Conservation (phyloP, 2,888 invertebrate species). For the Xylota sylvarum region DNA sequence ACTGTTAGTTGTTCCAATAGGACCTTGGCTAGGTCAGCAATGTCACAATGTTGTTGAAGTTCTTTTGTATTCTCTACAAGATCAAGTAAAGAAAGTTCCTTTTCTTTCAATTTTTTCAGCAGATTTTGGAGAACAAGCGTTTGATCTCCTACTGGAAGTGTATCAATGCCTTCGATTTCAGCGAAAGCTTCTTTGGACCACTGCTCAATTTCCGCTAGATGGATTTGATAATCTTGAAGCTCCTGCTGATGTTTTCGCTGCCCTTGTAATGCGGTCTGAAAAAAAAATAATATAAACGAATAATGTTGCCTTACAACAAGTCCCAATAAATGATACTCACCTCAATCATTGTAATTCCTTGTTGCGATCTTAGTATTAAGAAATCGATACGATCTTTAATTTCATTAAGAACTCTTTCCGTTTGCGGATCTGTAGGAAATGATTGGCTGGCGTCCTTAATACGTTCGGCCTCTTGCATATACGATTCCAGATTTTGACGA, state of each 20-base stretch:
- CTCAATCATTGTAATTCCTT: constrained; percentile 87
- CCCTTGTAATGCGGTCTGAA: constrained; percentile 86
- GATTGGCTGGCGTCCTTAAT: constrained; percentile 88
- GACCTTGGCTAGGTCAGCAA: constrained; percentile 84
- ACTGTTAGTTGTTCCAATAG: constrained; percentile 87
- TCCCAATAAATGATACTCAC: constrained; percentile 79
- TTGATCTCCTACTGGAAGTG: constrained; percentile 86
- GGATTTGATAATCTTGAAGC: constrained; percentile 86
- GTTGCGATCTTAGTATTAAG: constrained; percentile 89
- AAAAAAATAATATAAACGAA: neutral
- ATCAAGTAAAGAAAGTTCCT: constrained; percentile 85
- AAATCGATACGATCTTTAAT: constrained; percentile 89
- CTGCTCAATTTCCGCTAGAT: constrained; percentile 86
- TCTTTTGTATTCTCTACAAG: constrained; percentile 85
- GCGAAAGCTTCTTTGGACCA: constrained; percentile 86
- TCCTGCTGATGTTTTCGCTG: constrained; percentile 86
- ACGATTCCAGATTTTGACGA: constrained; percentile 88
- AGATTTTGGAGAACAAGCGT: constrained; percentile 86
- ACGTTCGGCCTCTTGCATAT: constrained; percentile 88
- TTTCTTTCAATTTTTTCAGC: constrained; percentile 85
- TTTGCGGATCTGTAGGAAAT: constrained; percentile 89
- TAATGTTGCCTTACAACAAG: neutral
- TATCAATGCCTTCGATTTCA: constrained; percentile 83
- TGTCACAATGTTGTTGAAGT: constrained; percentile 85
- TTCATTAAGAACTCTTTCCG: constrained; percentile 82